Base-by-base conservation (phyloP, 1,140 invertebrate species). In the Ceratina japonica region DNA sequence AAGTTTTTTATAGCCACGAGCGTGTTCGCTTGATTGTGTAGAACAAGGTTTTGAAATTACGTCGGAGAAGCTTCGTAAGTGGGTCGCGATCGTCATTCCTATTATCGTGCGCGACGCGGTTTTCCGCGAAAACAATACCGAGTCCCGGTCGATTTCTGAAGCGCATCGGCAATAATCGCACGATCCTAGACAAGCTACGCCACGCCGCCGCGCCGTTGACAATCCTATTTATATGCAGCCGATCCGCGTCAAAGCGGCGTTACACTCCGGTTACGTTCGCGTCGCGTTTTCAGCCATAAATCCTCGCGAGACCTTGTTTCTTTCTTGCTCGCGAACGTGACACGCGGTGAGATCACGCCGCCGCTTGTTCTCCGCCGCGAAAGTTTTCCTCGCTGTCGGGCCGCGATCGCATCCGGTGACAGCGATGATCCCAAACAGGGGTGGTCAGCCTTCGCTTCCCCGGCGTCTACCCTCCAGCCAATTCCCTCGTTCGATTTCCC, bases 21-120 rank as follows among this genome's bases (percentile, higher is more conserved):
- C 4, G 27, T 31, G 27, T 44, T 44, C 5, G 10, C 10, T 44
- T 44, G 3, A 44, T 44, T 44, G 37, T 31, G 27, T 31, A 31
- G 4, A 31, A 31, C 27, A 31, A 1, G 27, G 27, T 44, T 44
- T 44, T 7, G 10, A 44, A 44, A 44, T 44, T 44, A 44, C 37
- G 37, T 10, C 27, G 27, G 27, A 44, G 37, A 44, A 44, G 5
- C 37, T 44, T 44, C 37, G 65, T 51, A 86, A 86, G 69, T 86
- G 70, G 85, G 85, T 83, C 84, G 10, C 5, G 74, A 22, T 44
- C 81, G 83, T 86, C 85, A 86, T 85, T 85, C 71, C 85, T 86
- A 86, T 86, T 86, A 86, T 83, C 85, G 69, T 75, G 65, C 37
- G 61, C 62, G 64, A 64, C 24, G 27, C 37, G 61, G 20, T 85